Evolutionary conservation across 2,113 vertebrate species (phyloP).

Genomic region (Ahaetulla prasina): DNA sequence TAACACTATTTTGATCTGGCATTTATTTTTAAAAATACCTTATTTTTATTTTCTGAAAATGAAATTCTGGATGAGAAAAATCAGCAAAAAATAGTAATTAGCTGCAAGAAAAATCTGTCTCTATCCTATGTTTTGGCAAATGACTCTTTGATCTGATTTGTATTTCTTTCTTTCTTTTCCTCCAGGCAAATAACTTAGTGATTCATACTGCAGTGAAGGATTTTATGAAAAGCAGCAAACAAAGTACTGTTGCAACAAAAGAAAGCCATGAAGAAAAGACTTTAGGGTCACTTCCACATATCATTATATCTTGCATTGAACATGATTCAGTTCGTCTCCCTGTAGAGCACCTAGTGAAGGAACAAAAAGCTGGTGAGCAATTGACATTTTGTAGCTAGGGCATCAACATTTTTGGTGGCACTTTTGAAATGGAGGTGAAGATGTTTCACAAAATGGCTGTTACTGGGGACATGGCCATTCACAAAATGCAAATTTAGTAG

Average conservation of each 20-base stretch:
- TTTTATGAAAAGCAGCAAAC: conserved; percentile 60
- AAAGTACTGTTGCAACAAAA: neutral
- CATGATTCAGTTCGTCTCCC: conserved; percentile 86
- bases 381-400: neutral
- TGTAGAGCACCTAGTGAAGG: conserved; percentile 72
- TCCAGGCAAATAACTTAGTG: conserved; percentile 90
- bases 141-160: rapidly evolving
- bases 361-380: conserved; percentile 72
- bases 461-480: neutral
- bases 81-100: neutral
- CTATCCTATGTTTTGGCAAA: neutral
- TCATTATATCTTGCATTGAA: conserved; percentile 83
- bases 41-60: neutral
- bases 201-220: conserved; percentile 78
- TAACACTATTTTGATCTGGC: rapidly evolving
- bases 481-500: neutral
- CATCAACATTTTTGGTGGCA: neutral
- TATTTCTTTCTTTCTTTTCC: neutral
- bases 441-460: neutral
- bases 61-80: neutral
- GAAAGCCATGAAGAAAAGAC: neutral
- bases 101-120: neutral
- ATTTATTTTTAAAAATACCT: neutral
- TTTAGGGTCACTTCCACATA: conserved; percentile 68
- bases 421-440: neutral